phyloP scores from a whole-genome alignment of 2,113 vertebrate genomes.

The Colaptes auratus region DNA sequence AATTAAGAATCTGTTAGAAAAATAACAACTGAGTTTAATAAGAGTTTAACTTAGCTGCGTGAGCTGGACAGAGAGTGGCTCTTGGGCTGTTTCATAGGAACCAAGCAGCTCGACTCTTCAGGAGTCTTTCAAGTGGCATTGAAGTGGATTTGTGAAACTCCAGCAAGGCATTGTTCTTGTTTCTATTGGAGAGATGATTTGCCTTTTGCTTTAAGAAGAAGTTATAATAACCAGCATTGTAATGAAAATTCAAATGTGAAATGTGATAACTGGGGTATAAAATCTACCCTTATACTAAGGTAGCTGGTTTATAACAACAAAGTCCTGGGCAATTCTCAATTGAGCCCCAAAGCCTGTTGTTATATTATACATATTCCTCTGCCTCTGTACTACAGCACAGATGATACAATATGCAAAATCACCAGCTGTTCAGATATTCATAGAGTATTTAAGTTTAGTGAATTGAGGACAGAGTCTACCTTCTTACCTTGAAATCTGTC shows the following conservation, averaged over 20 bases:
- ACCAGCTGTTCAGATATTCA: conserved; percentile 54
- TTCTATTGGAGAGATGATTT: not conserved
- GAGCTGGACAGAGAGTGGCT: conserved; percentile 50
- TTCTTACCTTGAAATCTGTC: conserved; percentile 39
- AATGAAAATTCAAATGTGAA: not conserved
- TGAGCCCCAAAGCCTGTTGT: conserved; percentile 33
- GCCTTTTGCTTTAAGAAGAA: not conserved
- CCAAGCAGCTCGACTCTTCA: not conserved
- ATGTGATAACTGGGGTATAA: not conserved
- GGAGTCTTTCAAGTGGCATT: conserved; percentile 53
- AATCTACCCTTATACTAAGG: not conserved
- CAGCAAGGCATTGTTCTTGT: conserved; percentile 39
- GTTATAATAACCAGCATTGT: not conserved
- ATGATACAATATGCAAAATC: conserved; percentile 56
- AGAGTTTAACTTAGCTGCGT: conserved; percentile 63
- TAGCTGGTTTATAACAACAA: not conserved
- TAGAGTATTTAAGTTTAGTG: conserved; percentile 31
- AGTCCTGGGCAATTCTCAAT: not conserved
- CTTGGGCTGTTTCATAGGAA: conserved; percentile 39
- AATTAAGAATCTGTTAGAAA: conserved; percentile 69
- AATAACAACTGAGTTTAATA: conserved; percentile 68
- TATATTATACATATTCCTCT: conserved; percentile 4
- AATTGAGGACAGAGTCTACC: not conserved
- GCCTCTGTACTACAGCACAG: not conserved
- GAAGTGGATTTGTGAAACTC: conserved; percentile 45